Conservation (phyloP, 2,888 invertebrate genomes). For the Ophraella communa region DNA sequence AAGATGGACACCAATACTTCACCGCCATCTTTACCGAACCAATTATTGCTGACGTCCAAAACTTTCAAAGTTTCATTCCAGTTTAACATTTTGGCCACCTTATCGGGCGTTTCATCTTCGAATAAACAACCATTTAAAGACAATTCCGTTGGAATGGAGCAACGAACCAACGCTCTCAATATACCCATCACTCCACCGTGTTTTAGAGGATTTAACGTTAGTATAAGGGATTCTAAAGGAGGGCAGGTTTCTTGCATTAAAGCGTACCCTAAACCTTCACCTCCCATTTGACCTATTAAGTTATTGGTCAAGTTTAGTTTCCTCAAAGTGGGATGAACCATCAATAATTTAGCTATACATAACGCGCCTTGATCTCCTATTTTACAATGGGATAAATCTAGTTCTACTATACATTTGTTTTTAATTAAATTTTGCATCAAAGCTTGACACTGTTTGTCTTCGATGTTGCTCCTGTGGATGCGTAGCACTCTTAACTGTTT, state of each 20-base stretch:
- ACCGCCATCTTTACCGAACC: constrained; percentile 66
- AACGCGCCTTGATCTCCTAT: constrained; percentile 69
- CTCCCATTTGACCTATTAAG: constrained; percentile 45
- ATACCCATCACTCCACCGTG: constrained; percentile 67
- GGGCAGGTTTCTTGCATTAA: constrained; percentile 44
- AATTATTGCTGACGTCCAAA: constrained; percentile 67
- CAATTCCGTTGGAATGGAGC: constrained; percentile 64
- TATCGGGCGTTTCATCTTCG: constrained; percentile 63
- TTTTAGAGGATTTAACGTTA: constrained; percentile 69
- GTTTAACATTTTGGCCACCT: constrained; percentile 64
- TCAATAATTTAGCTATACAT: constrained; percentile 67
- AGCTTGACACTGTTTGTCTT: constrained; percentile 66
- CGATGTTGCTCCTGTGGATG: constrained; percentile 68
- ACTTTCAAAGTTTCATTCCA: constrained; percentile 64
- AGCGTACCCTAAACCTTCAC: constrained; percentile 51
- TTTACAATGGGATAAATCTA: constrained; percentile 72
- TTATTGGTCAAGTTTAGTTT: constrained; percentile 63
- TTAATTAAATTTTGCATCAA: constrained; percentile 60
- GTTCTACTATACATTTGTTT: constrained; percentile 61
- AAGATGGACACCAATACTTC: constrained; percentile 45
- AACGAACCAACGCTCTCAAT: constrained; percentile 66
- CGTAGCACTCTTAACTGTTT: constrained; percentile 62
- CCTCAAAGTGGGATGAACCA: constrained; percentile 61
- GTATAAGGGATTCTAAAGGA: constrained; percentile 59
- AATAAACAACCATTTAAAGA: constrained; percentile 66